These are phyloP conservation scores for Heliconius nattereri DNA, from an alignment of 1,140 invertebrate genomes.

Conservation along the genomic window DNA sequence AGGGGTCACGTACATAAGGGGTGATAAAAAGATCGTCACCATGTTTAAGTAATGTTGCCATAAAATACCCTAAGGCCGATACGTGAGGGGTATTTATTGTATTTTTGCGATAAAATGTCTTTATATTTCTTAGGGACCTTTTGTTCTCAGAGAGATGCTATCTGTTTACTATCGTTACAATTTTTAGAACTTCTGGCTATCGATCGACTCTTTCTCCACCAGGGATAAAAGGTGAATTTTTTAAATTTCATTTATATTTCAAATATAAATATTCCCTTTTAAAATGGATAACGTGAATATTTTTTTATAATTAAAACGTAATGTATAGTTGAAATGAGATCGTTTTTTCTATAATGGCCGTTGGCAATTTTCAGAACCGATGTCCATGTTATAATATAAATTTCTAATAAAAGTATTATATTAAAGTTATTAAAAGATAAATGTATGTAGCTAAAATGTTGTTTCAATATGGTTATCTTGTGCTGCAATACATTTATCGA, in stretches of 20 bases:
- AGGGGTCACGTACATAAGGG: slow-evolving; percentile 25
- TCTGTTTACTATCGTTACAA: background rate
- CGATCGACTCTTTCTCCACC: no score
- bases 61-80: slow-evolving; percentile 29
- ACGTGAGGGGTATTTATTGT: slow-evolving; percentile 27
- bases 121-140: background rate
- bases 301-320: background rate
- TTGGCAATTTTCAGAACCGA: background rate
- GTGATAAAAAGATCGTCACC: slow-evolving; percentile 37
- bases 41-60: slow-evolving; percentile 31
- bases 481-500: no score
- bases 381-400: background rate
- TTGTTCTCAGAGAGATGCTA: background rate
- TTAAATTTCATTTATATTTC: background rate
- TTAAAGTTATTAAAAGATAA: background rate
- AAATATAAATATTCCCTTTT: background rate
- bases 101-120: slow-evolving; percentile 14
- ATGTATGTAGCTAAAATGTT: no score
- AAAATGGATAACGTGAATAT: background rate
- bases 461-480: no score
- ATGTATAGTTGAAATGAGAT: background rate
- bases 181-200: background rate
- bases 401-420: background rate
- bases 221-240: background rate
- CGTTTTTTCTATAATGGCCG: background rate